Percentiles rank a stretch among this genome's conserved stretches.
Evolutionary conservation across 2,888 invertebrate genomes (phyloP).

Genomic region (Neoscelio sp.): DNA sequence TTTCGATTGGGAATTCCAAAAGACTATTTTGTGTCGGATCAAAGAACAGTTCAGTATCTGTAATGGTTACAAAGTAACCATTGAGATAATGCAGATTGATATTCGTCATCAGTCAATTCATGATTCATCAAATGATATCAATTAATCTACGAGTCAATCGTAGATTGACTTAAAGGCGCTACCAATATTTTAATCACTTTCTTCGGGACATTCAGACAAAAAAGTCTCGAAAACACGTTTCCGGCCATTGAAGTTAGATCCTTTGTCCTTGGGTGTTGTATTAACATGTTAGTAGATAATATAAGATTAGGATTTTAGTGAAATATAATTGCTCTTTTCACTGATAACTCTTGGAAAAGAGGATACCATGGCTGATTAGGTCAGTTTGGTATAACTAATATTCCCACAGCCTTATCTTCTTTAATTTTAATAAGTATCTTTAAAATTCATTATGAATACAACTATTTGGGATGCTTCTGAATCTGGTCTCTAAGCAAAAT

Average conservation of each 20-base stretch:
- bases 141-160: conserved; percentile 44
- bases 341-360: conserved; percentile 36
- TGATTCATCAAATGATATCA: conserved; percentile 40
- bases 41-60: background rate
- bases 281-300: conserved; percentile 20
- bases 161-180: conserved; percentile 53
- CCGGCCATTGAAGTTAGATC: conserved; percentile 39
- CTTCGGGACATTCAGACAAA: background rate
- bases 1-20: conserved; percentile 39
- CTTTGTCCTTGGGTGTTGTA: conserved; percentile 57
- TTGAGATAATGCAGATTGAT: conserved; percentile 45
- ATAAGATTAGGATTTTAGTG: conserved; percentile 26
- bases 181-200: conserved; percentile 40
- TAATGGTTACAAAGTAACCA: conserved; percentile 65
- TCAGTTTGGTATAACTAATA: conserved; percentile 39
- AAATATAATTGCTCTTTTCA: conserved; percentile 37
- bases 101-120: too few relatives aligned
- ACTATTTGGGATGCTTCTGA: conserved; percentile 15
- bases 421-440: conserved; percentile 40
- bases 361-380: conserved; percentile 46
- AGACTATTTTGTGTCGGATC: conserved; percentile 7
- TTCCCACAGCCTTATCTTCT: conserved; percentile 41
- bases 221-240: conserved; percentile 38
- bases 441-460: conserved; percentile 45
- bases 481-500: conserved; percentile 39